These are phyloP conservation scores for Tachina lurida DNA, from an alignment of 2,888 invertebrate species.

Conservation along the genomic window DNA sequence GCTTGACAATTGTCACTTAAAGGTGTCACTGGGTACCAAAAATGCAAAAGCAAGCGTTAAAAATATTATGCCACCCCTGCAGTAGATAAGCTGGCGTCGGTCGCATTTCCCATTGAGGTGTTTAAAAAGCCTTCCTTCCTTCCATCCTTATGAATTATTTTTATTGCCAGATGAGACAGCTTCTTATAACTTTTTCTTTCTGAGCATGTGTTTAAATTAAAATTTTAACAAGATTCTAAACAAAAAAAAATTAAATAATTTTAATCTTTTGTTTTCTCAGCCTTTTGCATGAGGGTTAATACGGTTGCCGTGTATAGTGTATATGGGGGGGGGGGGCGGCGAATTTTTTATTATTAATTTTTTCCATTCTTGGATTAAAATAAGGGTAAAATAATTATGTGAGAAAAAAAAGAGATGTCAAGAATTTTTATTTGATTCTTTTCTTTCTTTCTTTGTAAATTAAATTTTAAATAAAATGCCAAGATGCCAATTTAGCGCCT, in stretches of 20 bases:
- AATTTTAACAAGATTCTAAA: conserved; percentile 54
- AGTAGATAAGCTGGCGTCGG: conserved; percentile 1
- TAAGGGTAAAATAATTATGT: conserved; percentile 60
- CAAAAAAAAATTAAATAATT: conserved; percentile 57
- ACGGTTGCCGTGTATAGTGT: conserved; percentile 26
- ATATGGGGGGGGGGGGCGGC: conserved; percentile 36
- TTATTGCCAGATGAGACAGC: conserved; percentile 57
- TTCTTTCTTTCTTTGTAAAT: background rate
- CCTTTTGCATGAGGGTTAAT: conserved; percentile 34
- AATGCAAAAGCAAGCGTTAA: conserved; percentile 25
- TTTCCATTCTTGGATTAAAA: conserved; percentile 33
- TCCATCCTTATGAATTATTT: conserved; percentile 29
- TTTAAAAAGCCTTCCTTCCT: conserved; percentile 12
- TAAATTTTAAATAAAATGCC: conserved; percentile 16
- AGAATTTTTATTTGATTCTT: conserved; percentile 21
- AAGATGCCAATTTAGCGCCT: too few relatives aligned
- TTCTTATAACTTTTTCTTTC: conserved; percentile 26
- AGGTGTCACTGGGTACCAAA: conserved; percentile 59
- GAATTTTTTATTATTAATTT: conserved; percentile 46
- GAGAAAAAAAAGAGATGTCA: conserved; percentile 6
- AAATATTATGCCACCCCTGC: conserved; percentile 5
- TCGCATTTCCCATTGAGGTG: conserved; percentile 3
- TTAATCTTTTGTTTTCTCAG: conserved; percentile 66
- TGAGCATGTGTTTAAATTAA: conserved; percentile 62
- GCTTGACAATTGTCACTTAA: conserved; percentile 69